phyloP scores from a whole-genome alignment of 2,113 vertebrate species.

The Gobius niger region DNA sequence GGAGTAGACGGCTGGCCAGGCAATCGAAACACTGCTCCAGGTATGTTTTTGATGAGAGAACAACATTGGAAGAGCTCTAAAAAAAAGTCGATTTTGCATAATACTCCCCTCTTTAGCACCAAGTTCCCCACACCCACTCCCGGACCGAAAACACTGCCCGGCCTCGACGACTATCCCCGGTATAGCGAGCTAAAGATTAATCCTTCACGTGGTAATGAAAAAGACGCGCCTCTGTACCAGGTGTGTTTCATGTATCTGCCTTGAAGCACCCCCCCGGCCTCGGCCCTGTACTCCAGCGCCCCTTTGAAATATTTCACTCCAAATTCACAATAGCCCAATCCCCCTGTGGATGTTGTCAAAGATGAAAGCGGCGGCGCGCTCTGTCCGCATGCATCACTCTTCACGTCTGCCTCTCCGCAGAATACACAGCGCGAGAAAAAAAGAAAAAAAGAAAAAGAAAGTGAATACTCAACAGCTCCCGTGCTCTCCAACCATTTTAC shows the following conservation, averaged over 20 bases:
- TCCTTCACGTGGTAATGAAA: conserved; percentile 45
- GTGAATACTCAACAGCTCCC: conserved; percentile 74
- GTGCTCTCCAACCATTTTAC: conserved; percentile 74
- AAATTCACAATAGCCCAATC: conserved; percentile 72
- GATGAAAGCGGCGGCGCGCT: conserved; percentile 72
- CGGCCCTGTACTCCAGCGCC: conserved; percentile 43
- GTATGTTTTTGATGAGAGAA: too few species aligned
- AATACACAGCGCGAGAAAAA: conserved; percentile 34
- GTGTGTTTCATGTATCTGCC: conserved; percentile 66
- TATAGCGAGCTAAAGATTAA: conserved; percentile 50
- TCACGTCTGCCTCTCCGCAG: conserved; percentile 40
- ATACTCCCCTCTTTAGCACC: too few species aligned
- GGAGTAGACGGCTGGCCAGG: too few species aligned
- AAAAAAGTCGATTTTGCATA: too few species aligned
- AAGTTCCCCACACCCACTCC: too few species aligned
- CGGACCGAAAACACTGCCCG: too few species aligned
- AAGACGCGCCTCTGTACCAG: conserved; percentile 51
- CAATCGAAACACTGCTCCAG: too few species aligned
- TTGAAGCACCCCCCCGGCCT: conserved; percentile 51
- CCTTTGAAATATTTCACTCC: conserved; percentile 76
- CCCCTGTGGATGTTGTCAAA: conserved; percentile 72
- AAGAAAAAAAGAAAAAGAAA: conserved; percentile 45
- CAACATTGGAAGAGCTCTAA: too few species aligned
- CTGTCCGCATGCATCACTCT: conserved; percentile 65
- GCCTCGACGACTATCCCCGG: conserved; percentile 4